phyloP scores from a whole-genome alignment of 2,888 invertebrate genomes.

The Rhingia campestris region DNA sequence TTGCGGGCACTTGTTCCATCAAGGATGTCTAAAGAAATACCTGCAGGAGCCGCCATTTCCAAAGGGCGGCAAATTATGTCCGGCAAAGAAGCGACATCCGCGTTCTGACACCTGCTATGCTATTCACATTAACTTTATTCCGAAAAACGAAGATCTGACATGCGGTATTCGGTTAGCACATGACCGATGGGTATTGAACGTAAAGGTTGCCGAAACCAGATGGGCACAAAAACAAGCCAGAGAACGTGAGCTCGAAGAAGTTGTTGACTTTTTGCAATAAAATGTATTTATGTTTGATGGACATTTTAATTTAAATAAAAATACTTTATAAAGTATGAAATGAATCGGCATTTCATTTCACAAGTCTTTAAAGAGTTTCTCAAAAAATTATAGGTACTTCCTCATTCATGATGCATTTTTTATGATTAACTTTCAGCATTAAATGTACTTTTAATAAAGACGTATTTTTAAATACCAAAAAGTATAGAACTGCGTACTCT shows the following conservation, averaged over 20 bases:
- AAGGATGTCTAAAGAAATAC: conserved; percentile 86
- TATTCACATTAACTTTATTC: conserved; percentile 7
- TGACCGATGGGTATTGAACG: conserved; percentile 88
- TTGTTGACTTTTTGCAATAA: conserved; percentile 87
- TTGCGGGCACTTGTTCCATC: conserved; percentile 89
- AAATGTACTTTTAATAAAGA: too few species aligned
- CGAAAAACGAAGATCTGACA: conserved; percentile 65
- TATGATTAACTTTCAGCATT: too few species aligned
- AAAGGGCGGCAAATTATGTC: conserved; percentile 88
- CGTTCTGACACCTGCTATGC: conserved; percentile 80
- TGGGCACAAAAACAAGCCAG: conserved; percentile 91
- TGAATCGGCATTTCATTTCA: too few species aligned
- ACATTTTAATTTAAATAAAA: neutral
- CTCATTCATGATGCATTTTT: too few species aligned
- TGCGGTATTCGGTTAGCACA: conserved; percentile 88
- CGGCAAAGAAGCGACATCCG: conserved; percentile 81
- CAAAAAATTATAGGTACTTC: too few species aligned
- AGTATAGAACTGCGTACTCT: too few species aligned
- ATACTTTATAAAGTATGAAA: too few species aligned
- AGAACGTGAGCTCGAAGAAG: conserved; percentile 89
- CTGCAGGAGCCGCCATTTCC: conserved; percentile 89
- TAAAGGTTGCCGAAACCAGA: conserved; percentile 88
- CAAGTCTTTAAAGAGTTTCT: too few species aligned
- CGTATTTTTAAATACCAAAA: too few species aligned
- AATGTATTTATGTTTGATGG: conserved; percentile 1